Evolutionary conservation across 2,888 invertebrate genomes (phyloP), one percentile per base, ranked within the genome.

Genomic region (Spilarctia lutea): DNA sequence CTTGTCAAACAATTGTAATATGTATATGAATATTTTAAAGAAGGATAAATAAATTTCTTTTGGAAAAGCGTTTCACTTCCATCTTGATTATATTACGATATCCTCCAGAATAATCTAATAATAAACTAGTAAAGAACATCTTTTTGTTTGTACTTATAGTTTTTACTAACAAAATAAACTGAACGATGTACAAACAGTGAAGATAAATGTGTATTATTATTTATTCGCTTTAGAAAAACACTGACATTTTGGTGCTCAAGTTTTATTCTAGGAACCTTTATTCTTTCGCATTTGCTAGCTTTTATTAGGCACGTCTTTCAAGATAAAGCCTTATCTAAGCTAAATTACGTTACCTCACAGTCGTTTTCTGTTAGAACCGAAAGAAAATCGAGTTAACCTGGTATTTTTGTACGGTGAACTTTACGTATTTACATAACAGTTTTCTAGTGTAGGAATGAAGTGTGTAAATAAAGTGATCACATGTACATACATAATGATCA

Each of bases 231-330:
- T 45, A 48, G 24, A 24, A 33, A 48, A 27, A 30, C 30, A 48
- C 68, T 68, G 45, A 8, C 18, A 45, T 20, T 30, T 13, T 68
- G 11, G n/a, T n/a, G 60, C 24, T 30, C 33, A 20, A 7, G 45
- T 63, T 74, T 72, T 76, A 76, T 48, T 81, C 39, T 63, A 74
- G 42, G 70, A 68, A 71, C 65, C 73, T 52, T 81, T 74, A 74
- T 82, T 82, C 71, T 68, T 67, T 63, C 67, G 66, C 75, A 65
- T 70, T 84, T 30, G 45, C 75, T 56, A 66, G 70, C 76, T 56
- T 76, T 82, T 79, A 84, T 82, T 84, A 74, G 74, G 68, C 69
- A 74, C 79, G 72, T 69, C 48, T 13, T 68, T 63, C 42, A 63
- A 65, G 75, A 84, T 82, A 73, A 30, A 30, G 10, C n/a, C 68